phyloP scores from a whole-genome alignment of 2,113 vertebrate species.

The Dromiciops gliroides region DNA sequence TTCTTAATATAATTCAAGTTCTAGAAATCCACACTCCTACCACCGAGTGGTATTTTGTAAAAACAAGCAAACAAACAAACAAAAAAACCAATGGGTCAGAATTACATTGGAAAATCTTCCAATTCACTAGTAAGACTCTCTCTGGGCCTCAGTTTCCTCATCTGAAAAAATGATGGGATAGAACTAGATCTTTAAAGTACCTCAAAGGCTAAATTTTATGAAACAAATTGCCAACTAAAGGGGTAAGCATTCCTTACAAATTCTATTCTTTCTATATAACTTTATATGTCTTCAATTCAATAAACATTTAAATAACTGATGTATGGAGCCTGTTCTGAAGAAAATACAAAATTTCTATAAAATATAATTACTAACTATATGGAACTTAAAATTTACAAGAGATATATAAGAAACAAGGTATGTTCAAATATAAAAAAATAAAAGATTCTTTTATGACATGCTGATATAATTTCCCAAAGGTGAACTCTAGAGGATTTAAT shows the following conservation, averaged over 20 bases:
- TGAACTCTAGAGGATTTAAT: not conserved
- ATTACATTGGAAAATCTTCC: not conserved
- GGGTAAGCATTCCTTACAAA: not conserved
- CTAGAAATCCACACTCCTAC: not conserved
- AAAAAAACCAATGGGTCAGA: no score
- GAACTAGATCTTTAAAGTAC: not conserved
- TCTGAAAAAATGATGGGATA: not conserved
- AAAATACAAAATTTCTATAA: not conserved
- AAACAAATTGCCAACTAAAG: not conserved
- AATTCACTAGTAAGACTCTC: not conserved
- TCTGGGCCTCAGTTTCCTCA: not conserved
- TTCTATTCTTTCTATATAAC: not conserved
- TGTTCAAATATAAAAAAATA: not conserved
- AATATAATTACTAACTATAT: not conserved
- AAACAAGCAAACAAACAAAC: no score
- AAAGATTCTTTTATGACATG: not conserved
- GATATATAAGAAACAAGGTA: not conserved
- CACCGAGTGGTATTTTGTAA: not conserved
- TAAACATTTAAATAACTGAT: not conserved
- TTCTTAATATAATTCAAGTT: constrained; percentile 2
- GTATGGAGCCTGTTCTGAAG: not conserved
- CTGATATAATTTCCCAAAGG: not conserved
- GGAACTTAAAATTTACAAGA: not conserved
- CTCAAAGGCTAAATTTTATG: not conserved
- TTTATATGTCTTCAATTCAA: not conserved